Evolutionary conservation across 2,888 invertebrate genomes (phyloP).

Genomic region (Ectropis crepuscularia): DNA sequence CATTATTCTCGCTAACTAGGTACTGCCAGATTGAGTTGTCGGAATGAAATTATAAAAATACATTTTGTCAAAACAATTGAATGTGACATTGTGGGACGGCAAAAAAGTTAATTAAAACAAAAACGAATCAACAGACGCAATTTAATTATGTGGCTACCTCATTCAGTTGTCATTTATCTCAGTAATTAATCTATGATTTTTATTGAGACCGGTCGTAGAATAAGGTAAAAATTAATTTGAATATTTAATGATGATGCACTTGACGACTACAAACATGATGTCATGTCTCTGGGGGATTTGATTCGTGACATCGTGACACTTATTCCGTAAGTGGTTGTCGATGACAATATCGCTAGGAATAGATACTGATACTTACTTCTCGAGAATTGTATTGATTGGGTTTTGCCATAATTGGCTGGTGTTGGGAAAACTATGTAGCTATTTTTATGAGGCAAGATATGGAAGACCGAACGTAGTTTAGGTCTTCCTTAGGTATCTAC

Average conservation of each 20-base stretch:
- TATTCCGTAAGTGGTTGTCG: constrained; percentile 15
- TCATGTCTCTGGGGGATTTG: constrained; percentile 35
- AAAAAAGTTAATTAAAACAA: constrained; percentile 17
- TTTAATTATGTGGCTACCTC: constrained; percentile 16
- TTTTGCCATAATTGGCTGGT: constrained; percentile 4
- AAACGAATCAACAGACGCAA: constrained; percentile 20
- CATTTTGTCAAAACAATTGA: constrained; percentile 24
- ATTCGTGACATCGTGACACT: constrained; percentile 33
- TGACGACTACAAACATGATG: constrained; percentile 33
- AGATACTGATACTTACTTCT: constrained; percentile 15
- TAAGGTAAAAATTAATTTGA: constrained; percentile 29
- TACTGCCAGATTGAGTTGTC: too few species aligned
- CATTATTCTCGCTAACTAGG: too few species aligned
- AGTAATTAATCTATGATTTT: constrained; percentile 34
- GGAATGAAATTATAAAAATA: constrained; percentile 1
- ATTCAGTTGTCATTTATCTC: constrained; percentile 30
- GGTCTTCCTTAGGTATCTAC: too few species aligned
- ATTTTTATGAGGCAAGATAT: too few species aligned
- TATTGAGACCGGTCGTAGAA: constrained; percentile 30
- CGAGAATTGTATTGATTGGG: constrained; percentile 3
- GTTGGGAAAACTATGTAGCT: background rate
- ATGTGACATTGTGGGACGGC: constrained; percentile 24
- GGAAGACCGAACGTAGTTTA: too few species aligned
- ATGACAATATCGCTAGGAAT: constrained; percentile 30
- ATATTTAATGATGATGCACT: constrained; percentile 34